Evolutionary conservation across 2,113 vertebrate genomes (phyloP).

Genomic region (Cephalopterus ornatus): DNA sequence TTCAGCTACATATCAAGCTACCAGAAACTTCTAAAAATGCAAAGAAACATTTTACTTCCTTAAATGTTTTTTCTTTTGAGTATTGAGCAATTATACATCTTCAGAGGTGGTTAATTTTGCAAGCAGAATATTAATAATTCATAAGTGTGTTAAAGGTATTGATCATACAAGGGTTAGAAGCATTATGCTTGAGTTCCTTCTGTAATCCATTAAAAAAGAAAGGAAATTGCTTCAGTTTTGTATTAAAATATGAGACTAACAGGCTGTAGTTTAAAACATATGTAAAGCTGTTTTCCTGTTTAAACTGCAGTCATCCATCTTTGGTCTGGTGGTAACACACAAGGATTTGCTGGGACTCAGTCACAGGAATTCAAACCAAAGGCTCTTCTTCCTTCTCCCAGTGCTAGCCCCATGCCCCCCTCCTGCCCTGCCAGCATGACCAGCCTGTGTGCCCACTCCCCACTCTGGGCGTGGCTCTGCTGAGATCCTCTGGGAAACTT

Average conservation of each 20-base stretch:
- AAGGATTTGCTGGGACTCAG: neutral
- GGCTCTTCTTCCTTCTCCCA: neutral
- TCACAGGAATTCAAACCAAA: neutral
- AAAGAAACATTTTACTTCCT: neutral
- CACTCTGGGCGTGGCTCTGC: neutral
- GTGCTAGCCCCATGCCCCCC: accelerated
- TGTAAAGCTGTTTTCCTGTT: conserved; percentile 11
- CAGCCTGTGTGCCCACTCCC: accelerated
- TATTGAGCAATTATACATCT: conserved; percentile 13
- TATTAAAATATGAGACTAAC: neutral
- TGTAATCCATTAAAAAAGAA: conserved; percentile 33
- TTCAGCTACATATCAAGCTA: neutral
- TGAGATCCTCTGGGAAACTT: neutral
- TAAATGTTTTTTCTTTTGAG: neutral
- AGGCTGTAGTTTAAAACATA: neutral
- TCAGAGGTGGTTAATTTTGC: conserved; percentile 54
- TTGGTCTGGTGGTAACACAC: neutral
- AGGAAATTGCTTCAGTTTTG: conserved; percentile 22
- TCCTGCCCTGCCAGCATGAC: neutral
- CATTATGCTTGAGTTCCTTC: conserved; percentile 23
- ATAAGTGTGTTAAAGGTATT: conserved; percentile 50
- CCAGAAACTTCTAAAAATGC: neutral
- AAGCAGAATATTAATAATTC: conserved; percentile 60
- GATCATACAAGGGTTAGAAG: conserved; percentile 36
- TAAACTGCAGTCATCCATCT: neutral